A percentile compares a stretch with the other conserved stretches of the same genome.
Evolutionary conservation across 2,113 vertebrate species (phyloP).

Genomic region (Callaeas wilsoni): DNA sequence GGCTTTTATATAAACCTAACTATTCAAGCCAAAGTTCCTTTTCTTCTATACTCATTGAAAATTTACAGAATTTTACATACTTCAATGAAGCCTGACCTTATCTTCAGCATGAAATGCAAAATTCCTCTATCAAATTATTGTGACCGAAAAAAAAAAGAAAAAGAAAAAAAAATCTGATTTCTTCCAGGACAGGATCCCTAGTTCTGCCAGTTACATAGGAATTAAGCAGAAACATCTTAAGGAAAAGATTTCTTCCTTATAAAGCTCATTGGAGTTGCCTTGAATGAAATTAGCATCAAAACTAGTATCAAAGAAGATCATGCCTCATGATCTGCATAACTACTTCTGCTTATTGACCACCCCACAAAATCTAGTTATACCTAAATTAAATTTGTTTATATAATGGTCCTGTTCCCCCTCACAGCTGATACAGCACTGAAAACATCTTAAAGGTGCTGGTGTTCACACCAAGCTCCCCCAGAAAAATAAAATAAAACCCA

Average conservation of each 20-base stretch:
- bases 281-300: not conserved
- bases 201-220: not conserved
- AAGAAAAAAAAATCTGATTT: not conserved
- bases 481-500: not conserved
- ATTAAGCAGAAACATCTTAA: not conserved
- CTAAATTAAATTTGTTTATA: not conserved
- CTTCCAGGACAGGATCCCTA: not conserved
- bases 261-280: not conserved
- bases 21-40: not conserved
- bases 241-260: not conserved
- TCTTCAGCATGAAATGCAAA: not conserved
- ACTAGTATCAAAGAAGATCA: not conserved
- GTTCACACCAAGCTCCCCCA: not conserved
- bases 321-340: not conserved
- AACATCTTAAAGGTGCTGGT: not conserved
- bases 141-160: not conserved
- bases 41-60: not conserved
- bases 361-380: not conserved
- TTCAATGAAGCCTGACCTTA: not conserved
- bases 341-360: slow-evolving; percentile 1
- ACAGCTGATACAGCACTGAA: not conserved
- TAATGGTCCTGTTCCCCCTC: not conserved
- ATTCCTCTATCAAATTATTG: not conserved
- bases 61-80: not conserved
- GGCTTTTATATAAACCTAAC: not conserved